Evolutionary conservation across 1,140 invertebrate genomes (phyloP), one percentile per base, ranked within the genome.

Genomic region (Diabrotica virgifera): DNA sequence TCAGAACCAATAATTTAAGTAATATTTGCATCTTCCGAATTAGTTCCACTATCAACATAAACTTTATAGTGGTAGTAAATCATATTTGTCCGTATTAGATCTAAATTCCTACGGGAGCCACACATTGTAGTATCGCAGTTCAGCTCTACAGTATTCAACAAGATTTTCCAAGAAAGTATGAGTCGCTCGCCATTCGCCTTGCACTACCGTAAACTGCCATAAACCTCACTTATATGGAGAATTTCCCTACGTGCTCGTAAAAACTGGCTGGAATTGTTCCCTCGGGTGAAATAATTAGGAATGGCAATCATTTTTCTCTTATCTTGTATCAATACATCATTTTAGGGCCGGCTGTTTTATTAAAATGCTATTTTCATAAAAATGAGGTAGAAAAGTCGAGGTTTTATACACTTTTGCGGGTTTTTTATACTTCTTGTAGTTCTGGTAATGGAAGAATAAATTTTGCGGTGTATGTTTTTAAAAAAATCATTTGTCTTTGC

Each of bases 241-340:
- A 55, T 55, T 36, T 55, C 13, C 35, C 35, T 24, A 55, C 13
- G 53, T 55, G 53, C 13, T 55, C 53, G 53, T 55, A 55, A 55
- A 55, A 55, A 55, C 53, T 55, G 53, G n/a, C 53, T 55, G 12
- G 24, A 59, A 65, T 61, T 24, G 40, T 61, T 65, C 64, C 64
- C 64, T 53, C 54, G 64, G 64, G 64, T 56, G 58, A 61, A 65
- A 65, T 65, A 65, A 65, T 65, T 65, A 65, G 57, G 59, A 52
- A 52, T 61, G 53, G 36, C 52, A 60, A 65, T 65, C 59, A 65
- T 65, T 65, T 56, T 65, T 61, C 36, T 36, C 59, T 65, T 55
- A 53, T 53, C 14, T 53, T 13, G 52, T 13, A 53, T 8, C 9
- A 13, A 53, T 53, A 53, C 7, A 53, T 6, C 52, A 12, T 53